Evolutionary conservation across 2,797 vertebrate genomes (phyloP).

Genomic region (Gymnopithys bicolor): DNA sequence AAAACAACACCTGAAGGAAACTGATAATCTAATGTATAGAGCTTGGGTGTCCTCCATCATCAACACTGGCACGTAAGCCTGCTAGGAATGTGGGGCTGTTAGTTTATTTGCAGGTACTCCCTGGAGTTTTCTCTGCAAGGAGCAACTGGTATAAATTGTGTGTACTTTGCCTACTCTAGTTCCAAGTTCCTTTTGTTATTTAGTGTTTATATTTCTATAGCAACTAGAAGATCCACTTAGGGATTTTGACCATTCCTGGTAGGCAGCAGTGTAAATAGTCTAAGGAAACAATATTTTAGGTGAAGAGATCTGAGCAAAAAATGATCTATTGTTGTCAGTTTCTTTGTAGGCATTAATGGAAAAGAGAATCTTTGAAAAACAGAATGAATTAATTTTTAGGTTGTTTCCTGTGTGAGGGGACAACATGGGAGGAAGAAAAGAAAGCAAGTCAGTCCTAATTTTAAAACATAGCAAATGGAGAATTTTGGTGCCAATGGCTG

Average conservation of each 20-base stretch:
- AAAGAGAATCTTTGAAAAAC: not conserved
- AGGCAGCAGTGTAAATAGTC: not conserved
- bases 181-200: constrained; percentile 21
- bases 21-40: not conserved
- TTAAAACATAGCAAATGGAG: constrained; percentile 22
- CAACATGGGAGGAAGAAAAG: not conserved
- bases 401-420: not conserved
- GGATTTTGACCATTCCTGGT: constrained; percentile 29
- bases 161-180: constrained; percentile 20
- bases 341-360: not conserved
- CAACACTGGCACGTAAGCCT: not conserved
- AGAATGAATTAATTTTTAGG: constrained; percentile 24
- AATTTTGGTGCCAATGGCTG: constrained; percentile 24
- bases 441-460: not conserved
- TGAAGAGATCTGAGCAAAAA: not conserved
- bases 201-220: constrained; percentile 49
- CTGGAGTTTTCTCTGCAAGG: constrained; percentile 30
- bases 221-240: constrained; percentile 19
- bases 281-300: not conserved
- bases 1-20: not conserved
- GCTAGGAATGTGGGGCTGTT: not conserved
- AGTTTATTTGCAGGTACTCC: constrained; percentile 28
- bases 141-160: constrained; percentile 37
- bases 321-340: not conserved
- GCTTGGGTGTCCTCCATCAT: not conserved